Conservation (phyloP, 2,113 vertebrate species). For the Tautogolabrus adspersus region DNA sequence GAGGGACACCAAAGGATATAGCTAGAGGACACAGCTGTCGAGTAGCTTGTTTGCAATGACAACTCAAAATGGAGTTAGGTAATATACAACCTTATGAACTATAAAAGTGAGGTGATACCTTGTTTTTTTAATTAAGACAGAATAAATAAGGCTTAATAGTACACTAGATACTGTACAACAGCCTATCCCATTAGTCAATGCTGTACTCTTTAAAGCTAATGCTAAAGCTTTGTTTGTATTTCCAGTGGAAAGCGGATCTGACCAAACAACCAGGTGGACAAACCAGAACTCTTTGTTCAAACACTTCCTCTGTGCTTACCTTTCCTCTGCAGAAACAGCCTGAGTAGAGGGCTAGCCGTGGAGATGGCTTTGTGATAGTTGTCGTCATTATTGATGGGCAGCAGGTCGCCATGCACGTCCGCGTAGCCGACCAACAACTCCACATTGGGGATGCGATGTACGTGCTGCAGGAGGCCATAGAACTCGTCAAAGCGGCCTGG, state of each 20-base stretch:
- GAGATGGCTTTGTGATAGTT: conserved; percentile 98
- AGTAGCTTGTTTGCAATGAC: neutral
- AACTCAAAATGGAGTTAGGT: neutral
- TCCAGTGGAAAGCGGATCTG: conserved; percentile 18
- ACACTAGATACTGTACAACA: neutral
- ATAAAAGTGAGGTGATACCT: neutral
- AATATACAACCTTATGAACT: too few relatives aligned
- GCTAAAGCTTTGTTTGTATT: conserved; percentile 17
- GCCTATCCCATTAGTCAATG: neutral
- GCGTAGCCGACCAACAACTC: conserved; percentile 96
- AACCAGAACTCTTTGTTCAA: neutral
- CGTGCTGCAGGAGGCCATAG: conserved; percentile 95
- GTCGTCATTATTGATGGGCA: conserved; percentile 98
- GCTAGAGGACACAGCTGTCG: neutral
- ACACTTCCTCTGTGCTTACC: conserved; percentile 82
- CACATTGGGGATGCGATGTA: conserved; percentile 96
- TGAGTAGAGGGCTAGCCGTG: conserved; percentile 92
- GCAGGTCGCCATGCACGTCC: conserved; percentile 94
- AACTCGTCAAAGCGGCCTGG: conserved; percentile 98
- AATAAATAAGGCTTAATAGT: neutral
- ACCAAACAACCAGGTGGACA: conserved; percentile 4
- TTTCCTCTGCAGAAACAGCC: conserved; percentile 97
- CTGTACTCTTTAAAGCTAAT: neutral
- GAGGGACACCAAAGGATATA: neutral
- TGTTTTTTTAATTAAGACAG: neutral